A percentile compares a stretch with the other conserved stretches of the same genome.
These are phyloP conservation scores for Syritta pipiens DNA, from an alignment of 2,888 invertebrate genomes.

Conservation along the genomic window DNA sequence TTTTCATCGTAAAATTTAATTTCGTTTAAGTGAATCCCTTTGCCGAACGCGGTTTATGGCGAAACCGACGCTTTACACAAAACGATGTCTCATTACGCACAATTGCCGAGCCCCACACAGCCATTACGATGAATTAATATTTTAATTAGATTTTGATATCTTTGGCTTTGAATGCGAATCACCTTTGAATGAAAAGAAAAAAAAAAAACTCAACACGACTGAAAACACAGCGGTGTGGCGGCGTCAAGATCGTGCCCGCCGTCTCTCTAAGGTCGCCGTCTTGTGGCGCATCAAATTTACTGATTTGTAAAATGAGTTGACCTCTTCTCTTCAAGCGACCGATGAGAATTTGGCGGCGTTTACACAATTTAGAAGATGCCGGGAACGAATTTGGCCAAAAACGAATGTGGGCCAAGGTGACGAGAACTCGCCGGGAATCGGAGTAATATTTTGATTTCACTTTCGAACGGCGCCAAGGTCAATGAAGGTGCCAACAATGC, in stretches of 20 bases:
- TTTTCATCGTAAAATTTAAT: background rate
- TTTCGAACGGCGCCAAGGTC: constrained; percentile 40
- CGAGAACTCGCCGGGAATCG: constrained; percentile 8
- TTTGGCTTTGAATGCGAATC: constrained; percentile 36
- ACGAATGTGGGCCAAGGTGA: constrained; percentile 47
- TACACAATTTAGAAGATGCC: constrained; percentile 53
- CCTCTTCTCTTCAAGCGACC: constrained; percentile 9
- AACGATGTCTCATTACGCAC: constrained; percentile 16
- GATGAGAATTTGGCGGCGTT: constrained; percentile 44
- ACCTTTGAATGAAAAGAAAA: constrained; percentile 8
- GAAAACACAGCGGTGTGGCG: too few species aligned
- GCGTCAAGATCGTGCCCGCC: background rate
- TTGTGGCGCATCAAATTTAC: constrained; percentile 22
- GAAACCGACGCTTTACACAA: background rate
- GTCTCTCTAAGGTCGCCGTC: constrained; percentile 1
- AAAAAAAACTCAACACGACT: constrained; percentile 29
- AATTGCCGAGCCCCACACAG: background rate
- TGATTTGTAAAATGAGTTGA: constrained; percentile 11
- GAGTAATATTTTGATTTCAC: constrained; percentile 5
- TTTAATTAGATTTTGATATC: constrained; percentile 62
- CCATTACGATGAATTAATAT: constrained; percentile 37
- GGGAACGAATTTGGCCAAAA: constrained; percentile 24
- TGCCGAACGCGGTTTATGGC: background rate
- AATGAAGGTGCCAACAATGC: constrained; percentile 30
- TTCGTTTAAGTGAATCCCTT: constrained; percentile 1